Conservation (phyloP, 2,797 vertebrate species). For the Siniperca undulata region DNA sequence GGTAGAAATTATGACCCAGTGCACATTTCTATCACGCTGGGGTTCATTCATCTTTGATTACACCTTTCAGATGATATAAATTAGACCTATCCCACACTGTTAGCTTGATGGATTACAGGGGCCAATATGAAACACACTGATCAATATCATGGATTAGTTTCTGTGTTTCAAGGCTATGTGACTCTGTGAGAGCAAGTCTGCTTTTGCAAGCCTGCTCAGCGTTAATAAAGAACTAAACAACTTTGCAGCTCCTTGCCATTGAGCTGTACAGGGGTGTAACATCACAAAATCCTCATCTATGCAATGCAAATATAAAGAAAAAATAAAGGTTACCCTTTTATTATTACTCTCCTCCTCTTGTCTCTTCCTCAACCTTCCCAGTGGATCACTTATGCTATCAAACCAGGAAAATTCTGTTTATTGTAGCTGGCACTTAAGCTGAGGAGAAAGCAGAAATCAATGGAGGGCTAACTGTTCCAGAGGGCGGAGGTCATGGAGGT, state of each 20-base stretch:
- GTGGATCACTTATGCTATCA: slow-evolving; percentile 77
- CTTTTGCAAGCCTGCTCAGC: slow-evolving; percentile 35
- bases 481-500: slow-evolving; percentile 57
- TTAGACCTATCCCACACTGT: slow-evolving; percentile 83
- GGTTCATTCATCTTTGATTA: slow-evolving; percentile 87
- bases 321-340: not conserved
- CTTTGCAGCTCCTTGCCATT: slow-evolving; percentile 3
- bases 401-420: slow-evolving; percentile 57
- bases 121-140: slow-evolving; percentile 83
- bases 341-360: not conserved
- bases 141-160: slow-evolving; percentile 86
- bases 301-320: not conserved
- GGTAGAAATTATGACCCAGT: slow-evolving; percentile 80
- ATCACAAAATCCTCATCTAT: not conserved
- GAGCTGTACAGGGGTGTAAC: not conserved
- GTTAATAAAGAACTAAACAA: slow-evolving; percentile 38
- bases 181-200: slow-evolving; percentile 57
- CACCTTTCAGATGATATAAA: slow-evolving; percentile 87
- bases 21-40: slow-evolving; percentile 82
- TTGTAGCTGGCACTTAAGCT: slow-evolving; percentile 71
- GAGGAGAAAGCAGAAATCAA: slow-evolving; percentile 81
- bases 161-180: slow-evolving; percentile 80
- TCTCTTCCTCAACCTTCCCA: slow-evolving; percentile 73
- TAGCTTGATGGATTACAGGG: slow-evolving; percentile 84
- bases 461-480: slow-evolving; percentile 72